phyloP scores from a whole-genome alignment of 2,113 vertebrate species.

The Puffinus mauretanicus region DNA sequence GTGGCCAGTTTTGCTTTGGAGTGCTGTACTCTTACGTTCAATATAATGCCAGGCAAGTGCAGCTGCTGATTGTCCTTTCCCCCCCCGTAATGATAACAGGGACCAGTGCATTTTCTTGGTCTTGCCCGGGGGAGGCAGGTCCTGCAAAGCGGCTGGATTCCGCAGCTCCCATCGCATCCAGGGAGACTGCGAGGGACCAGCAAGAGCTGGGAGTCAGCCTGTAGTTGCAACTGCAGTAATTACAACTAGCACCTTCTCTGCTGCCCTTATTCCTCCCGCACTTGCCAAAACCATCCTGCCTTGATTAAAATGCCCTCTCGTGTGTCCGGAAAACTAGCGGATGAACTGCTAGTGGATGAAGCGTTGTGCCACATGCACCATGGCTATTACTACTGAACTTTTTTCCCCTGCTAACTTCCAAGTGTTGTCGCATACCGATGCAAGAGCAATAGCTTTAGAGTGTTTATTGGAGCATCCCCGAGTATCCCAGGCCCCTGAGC shows the following conservation, averaged over 20 bases:
- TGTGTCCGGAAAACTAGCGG: rapidly evolving
- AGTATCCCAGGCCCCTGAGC: background rate
- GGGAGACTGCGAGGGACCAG: background rate
- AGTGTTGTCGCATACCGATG: rapidly evolving
- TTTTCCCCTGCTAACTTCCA: background rate
- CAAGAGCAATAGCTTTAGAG: background rate
- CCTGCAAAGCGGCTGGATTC: background rate
- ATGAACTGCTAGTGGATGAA: background rate
- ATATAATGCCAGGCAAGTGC: background rate
- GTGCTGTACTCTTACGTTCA: background rate
- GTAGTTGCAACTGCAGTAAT: background rate
- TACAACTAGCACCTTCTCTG: background rate
- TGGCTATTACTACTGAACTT: background rate
- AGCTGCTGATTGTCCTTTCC: background rate
- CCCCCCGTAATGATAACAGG: background rate
- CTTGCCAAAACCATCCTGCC: background rate
- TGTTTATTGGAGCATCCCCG: background rate
- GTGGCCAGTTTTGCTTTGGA: background rate
- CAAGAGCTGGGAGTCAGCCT: background rate
- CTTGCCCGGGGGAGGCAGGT: background rate
- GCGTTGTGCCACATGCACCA: background rate
- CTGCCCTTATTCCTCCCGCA: background rate
- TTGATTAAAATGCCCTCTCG: background rate
- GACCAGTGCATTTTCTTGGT: background rate
- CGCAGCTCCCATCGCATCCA: rapidly evolving